Evolutionary conservation across 2,113 vertebrate genomes (phyloP), one percentile per base, ranked within the genome.

Genomic region (Bombycilla garrulus): DNA sequence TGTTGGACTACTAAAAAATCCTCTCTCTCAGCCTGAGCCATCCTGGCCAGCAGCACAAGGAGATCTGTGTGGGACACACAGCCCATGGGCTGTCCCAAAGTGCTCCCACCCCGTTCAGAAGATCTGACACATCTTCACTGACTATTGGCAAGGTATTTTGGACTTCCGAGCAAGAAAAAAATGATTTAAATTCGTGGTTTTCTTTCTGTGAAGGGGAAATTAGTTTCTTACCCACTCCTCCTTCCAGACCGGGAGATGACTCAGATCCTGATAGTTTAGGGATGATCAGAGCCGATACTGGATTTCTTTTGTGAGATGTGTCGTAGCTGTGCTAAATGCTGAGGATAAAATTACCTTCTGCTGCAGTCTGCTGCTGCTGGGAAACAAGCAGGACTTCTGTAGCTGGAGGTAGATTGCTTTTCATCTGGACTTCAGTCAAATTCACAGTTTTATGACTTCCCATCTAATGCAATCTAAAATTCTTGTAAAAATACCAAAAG

Each of bases 301-400:
- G 31, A 58, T 92, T 85, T 76, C 82, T 93, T 81, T 58, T 47
- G 66, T 72, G 90, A 95, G 74, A 45, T 58, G 62, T 33, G 76
- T 74, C 0, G 16, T 83, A 90, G 67, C 85, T 93, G 81, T 70
- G 26, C 70, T 90, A 83, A 87, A 90, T 10, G n/a, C 78, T 90
- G 57, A 65, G 45, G 61, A 71, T 90, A 92, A 95, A 94, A 95
- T 84, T 84, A 64, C 86, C 61, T 84, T 83, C 80, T 93, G 64
- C 69, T 90, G 72, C 60, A 88, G 76, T 20, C 67, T 90, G 80
- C 64, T 81, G n/a, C 45, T 69, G 69, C 42, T 80, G 58, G 42
- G 38, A 90, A 94, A 62, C 74, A 88, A 88, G 54, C 44, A 69
- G 47, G 64, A 35, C 48, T 79, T 83, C 80, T 72, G 56, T 48